Conservation (phyloP, 2,797 vertebrate genomes). For the Sus cebifrons region DNA sequence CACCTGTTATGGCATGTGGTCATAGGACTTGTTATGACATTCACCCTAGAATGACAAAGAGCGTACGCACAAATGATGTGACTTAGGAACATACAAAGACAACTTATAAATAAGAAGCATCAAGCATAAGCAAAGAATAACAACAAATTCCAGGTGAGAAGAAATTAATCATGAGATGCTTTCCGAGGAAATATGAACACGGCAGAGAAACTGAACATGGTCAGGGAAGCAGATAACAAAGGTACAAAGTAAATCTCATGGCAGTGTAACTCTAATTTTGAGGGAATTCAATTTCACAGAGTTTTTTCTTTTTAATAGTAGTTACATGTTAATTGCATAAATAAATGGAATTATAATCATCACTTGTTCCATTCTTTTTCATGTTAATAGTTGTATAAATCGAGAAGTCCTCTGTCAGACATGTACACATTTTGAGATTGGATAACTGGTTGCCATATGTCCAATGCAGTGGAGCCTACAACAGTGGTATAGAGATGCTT, state of each 20-base stretch:
- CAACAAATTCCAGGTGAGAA: neutral
- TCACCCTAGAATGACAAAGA: neutral
- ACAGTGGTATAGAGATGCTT: neutral
- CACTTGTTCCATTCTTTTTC: conserved; percentile 44
- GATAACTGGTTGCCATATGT: neutral
- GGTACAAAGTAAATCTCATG: neutral
- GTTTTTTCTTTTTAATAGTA: conserved; percentile 20
- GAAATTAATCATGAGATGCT: conserved; percentile 55
- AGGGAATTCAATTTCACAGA: conserved; percentile 20
- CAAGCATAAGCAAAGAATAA: neutral
- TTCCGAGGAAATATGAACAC: conserved; percentile 37
- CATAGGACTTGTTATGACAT: no score
- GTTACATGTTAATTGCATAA: conserved; percentile 38
- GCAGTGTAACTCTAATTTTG: neutral
- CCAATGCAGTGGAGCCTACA: neutral
- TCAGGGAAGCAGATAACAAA: neutral
- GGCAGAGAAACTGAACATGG: neutral
- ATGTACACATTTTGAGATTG: neutral
- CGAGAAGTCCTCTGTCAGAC: conserved; percentile 22
- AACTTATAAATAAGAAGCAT: conserved; percentile 50
- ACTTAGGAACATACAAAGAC: neutral
- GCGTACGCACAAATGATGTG: neutral
- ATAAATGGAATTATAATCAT: conserved; percentile 24
- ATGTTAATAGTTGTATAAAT: conserved; percentile 44
- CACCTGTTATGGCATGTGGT: neutral